Evolutionary conservation across 2,888 invertebrate species (phyloP).

Genomic region (Ramazzottius varieornatus): DNA sequence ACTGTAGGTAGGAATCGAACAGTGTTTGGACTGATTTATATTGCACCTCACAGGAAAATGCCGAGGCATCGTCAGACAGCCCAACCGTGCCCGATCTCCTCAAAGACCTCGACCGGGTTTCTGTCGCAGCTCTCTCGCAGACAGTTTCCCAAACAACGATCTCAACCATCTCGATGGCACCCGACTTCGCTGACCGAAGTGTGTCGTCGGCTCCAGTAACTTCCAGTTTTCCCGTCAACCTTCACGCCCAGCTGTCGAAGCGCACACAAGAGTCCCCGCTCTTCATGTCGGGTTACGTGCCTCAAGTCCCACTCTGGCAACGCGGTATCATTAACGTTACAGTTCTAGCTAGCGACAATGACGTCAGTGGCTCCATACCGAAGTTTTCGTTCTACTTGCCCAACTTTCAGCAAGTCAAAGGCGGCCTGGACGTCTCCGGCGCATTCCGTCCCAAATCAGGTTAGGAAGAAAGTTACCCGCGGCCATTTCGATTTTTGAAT

Average conservation of each 20-base stretch:
- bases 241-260: background rate
- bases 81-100: background rate
- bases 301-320: background rate
- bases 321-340: background rate
- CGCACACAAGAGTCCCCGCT: background rate
- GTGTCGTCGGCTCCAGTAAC: background rate
- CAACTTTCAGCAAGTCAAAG: background rate
- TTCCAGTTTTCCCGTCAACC: background rate
- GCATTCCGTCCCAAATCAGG: background rate
- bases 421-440: background rate
- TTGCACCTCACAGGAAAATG: no score
- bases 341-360: background rate
- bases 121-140: background rate
- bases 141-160: background rate
- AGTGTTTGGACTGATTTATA: no score
- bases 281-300: background rate
- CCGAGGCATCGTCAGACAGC: background rate
- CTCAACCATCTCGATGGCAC: background rate
- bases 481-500: no score
- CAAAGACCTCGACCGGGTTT: background rate
- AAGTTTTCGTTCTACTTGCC: slow-evolving; percentile 4
- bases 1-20: no score
- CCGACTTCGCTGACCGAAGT: background rate
- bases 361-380: background rate
- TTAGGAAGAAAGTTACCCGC: no score